A percentile compares a stretch with the other conserved stretches of the same genome.
Conservation (phyloP, 1,140 invertebrate species). For the Cydia amplana region DNA sequence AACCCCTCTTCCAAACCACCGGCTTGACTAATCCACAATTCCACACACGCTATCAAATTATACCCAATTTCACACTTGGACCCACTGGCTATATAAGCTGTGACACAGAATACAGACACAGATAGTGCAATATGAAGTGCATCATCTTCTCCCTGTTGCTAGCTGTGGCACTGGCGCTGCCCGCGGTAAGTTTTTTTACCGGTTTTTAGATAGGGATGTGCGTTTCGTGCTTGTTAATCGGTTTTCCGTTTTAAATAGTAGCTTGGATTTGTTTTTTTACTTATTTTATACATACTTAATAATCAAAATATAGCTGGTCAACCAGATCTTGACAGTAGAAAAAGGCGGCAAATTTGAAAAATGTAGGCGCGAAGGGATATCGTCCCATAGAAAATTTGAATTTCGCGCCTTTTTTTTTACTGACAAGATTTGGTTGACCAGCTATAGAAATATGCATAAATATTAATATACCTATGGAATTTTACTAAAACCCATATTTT, state of each 20-base stretch:
- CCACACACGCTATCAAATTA: not conserved
- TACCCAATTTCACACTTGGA: not conserved
- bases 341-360: no score
- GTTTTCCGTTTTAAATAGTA: not conserved
- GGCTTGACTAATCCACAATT: not conserved
- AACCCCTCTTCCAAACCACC: not conserved
- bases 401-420: no score
- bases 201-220: not conserved
- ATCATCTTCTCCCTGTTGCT: not conserved
- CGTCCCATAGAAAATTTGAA: no score
- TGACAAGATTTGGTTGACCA: no score
- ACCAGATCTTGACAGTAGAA: no score
- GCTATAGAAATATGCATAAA: no score
- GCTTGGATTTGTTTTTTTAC: not conserved
- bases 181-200: slow-evolving; percentile 1
- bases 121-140: slow-evolving; percentile 11
- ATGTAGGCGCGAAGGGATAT: no score
- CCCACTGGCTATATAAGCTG: slow-evolving; percentile 12
- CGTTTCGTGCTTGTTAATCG: not conserved
- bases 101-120: not conserved
- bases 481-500: not conserved
- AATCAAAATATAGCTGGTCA: no score
- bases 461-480: not conserved
- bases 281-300: no score
- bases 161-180: slow-evolving; percentile 5